These are phyloP conservation scores for Vanacampus margaritifer DNA, from an alignment of 2,113 vertebrate genomes.

Conservation along the genomic window DNA sequence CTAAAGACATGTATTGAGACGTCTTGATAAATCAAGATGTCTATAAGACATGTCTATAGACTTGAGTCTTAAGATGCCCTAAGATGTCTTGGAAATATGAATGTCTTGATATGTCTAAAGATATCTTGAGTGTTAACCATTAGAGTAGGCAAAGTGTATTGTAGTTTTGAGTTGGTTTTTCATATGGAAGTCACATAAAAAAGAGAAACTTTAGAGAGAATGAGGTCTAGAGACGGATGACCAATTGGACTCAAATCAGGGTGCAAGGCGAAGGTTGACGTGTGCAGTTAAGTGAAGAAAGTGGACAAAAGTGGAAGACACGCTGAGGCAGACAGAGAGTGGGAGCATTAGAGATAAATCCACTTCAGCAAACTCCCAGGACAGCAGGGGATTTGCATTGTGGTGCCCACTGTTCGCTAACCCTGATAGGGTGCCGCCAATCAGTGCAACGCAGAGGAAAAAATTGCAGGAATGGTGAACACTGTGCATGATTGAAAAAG, in stretches of 20 bases:
- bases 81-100: no score
- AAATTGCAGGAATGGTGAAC: slow-evolving; percentile 31
- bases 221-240: slow-evolving; percentile 3
- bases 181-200: slow-evolving; percentile 4
- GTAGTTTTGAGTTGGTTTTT: slow-evolving; percentile 40
- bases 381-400: slow-evolving; percentile 22
- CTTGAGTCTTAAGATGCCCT: no score
- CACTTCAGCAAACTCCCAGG: slow-evolving; percentile 22
- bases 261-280: neutral
- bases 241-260: slow-evolving; percentile 9
- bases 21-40: no score
- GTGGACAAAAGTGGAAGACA: slow-evolving; percentile 5
- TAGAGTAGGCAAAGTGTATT: slow-evolving; percentile 11
- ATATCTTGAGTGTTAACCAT: slow-evolving; percentile 15
- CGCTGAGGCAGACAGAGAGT: neutral
- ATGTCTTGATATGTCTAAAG: no score
- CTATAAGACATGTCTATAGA: no score
- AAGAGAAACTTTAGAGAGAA: slow-evolving; percentile 1
- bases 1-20: no score
- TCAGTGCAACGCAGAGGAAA: slow-evolving; percentile 24
- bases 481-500: slow-evolving; percentile 14
- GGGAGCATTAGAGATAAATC: slow-evolving; percentile 7
- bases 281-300: slow-evolving; percentile 15
- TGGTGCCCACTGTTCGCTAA: slow-evolving; percentile 34
- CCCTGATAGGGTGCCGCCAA: slow-evolving; percentile 43